These are phyloP conservation scores for Hartigia nigra DNA, from an alignment of 2,888 invertebrate species.

Conservation along the genomic window DNA sequence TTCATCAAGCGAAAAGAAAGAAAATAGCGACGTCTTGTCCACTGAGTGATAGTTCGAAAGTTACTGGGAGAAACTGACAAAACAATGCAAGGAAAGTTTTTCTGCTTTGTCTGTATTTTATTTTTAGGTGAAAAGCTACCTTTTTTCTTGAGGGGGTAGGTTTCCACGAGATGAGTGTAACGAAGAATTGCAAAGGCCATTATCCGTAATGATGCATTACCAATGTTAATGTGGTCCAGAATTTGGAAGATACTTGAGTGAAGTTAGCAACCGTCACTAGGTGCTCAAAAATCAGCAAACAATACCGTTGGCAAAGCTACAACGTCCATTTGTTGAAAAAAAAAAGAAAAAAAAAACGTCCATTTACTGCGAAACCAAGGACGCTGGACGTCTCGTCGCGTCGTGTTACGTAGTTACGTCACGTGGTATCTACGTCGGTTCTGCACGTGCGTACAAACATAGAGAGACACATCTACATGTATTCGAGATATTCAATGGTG, in stretches of 20 bases:
- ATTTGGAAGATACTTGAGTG: neutral
- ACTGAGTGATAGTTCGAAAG: neutral
- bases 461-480: neutral
- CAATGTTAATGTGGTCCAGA: neutral
- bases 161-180: neutral
- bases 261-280: neutral
- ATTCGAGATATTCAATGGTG: neutral
- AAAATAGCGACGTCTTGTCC: neutral
- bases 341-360: constrained; percentile 34
- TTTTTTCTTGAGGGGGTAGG: no score
- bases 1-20: neutral
- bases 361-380: constrained; percentile 47
- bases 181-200: neutral
- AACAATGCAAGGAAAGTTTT: neutral
- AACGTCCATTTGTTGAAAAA: constrained; percentile 25
- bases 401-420: neutral
- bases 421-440: neutral
- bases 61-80: neutral
- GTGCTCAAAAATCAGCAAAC: neutral
- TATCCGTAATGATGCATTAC: neutral
- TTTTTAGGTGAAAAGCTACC: neutral
- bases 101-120: neutral
- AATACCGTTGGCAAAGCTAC: constrained; percentile 36
- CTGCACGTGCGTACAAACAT: neutral
- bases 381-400: neutral